Percentiles rank a stretch among this genome's conserved stretches.
These are phyloP conservation scores for Asteroscopus sphinx DNA, from an alignment of 2,888 invertebrate species.

Conservation along the genomic window DNA sequence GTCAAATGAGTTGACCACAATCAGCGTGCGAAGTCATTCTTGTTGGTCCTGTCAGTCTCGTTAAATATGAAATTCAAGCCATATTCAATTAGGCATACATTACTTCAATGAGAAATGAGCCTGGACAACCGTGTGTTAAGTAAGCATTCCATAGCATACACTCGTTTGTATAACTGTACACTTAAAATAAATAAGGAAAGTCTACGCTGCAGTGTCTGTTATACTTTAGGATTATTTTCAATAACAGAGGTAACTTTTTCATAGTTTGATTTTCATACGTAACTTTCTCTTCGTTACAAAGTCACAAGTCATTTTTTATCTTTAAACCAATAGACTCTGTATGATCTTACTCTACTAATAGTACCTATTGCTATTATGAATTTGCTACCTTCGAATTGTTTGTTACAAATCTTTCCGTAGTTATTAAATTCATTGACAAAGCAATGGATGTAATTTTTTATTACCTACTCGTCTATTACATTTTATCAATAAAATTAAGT, in stretches of 20 bases:
- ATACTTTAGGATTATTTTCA: too few species aligned
- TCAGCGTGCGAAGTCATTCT: conserved; percentile 86
- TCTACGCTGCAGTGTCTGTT: too few species aligned
- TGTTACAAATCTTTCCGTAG: too few species aligned
- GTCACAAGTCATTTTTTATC: too few species aligned
- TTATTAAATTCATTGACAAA: conserved; percentile 15
- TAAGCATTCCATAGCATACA: conserved; percentile 22
- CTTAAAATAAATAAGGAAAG: too few species aligned
- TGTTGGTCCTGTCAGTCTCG: conserved; percentile 77
- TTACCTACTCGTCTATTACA: conserved; percentile 28
- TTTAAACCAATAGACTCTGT: too few species aligned
- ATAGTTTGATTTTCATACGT: too few species aligned
- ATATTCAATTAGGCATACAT: conserved; percentile 76
- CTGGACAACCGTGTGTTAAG: conserved; percentile 53
- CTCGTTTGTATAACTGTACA: background rate
- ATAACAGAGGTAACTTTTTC: too few species aligned
- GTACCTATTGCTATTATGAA: too few species aligned
- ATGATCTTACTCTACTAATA: too few species aligned
- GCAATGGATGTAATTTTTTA: conserved; percentile 20
- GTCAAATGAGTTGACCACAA: conserved; percentile 86
- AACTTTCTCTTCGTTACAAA: too few species aligned
- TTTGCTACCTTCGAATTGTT: too few species aligned
- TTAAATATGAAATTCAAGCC: conserved; percentile 81
- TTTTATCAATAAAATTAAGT: conserved; percentile 42
- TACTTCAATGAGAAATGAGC: conserved; percentile 72